phyloP scores from a whole-genome alignment of 2,888 invertebrate genomes.

The Melipona bicolor region DNA sequence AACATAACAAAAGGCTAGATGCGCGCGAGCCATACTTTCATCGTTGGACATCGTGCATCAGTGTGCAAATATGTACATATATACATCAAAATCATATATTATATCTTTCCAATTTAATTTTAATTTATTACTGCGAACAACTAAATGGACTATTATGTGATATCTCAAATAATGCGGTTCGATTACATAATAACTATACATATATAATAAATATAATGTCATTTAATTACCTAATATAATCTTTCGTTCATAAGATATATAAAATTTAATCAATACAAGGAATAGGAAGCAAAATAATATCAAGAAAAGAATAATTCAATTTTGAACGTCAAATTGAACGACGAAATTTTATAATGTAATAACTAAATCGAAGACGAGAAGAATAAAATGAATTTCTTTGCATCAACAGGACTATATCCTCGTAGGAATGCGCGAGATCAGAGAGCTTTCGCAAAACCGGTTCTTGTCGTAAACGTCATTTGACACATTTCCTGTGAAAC shows the following conservation, averaged over 20 bases:
- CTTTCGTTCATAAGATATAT: neutral
- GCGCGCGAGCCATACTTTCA: neutral
- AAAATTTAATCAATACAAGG: neutral
- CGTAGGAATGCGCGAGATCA: constrained; percentile 57
- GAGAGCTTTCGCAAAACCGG: constrained; percentile 64
- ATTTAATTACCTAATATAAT: no score
- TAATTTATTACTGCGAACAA: no score
- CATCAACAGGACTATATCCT: constrained; percentile 51
- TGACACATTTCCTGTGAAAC: constrained; percentile 62
- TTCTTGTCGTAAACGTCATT: constrained; percentile 63
- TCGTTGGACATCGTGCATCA: neutral
- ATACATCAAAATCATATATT: constrained; percentile 43
- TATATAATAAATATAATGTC: neutral
- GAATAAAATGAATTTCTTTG: constrained; percentile 36
- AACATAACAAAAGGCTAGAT: neutral
- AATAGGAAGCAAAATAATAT: neutral
- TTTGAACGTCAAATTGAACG: neutral
- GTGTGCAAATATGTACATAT: constrained; percentile 6
- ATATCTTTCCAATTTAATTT: no score
- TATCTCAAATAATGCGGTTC: neutral
- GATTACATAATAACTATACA: neutral
- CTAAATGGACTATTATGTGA: no score
- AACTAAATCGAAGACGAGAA: neutral
- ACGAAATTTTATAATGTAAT: neutral
- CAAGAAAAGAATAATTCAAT: neutral